Percentiles rank a stretch among this genome's conserved stretches.
phyloP scores from a whole-genome alignment of 1,140 invertebrate species.

The Mizuhopecten yessoensis region DNA sequence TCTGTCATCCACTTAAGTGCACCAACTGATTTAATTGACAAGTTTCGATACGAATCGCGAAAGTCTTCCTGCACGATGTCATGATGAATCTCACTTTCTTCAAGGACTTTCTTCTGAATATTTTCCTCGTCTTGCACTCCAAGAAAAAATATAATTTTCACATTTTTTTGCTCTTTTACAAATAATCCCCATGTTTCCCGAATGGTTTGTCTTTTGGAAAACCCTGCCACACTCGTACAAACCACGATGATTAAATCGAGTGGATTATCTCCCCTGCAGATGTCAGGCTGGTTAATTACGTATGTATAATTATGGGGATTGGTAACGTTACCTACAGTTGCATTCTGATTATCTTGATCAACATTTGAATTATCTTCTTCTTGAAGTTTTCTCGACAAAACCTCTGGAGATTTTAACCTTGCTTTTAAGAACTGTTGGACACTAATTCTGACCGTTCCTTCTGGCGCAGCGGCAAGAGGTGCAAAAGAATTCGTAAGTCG shows the following conservation, averaged over 20 bases:
- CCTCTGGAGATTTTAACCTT: background rate
- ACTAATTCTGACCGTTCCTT: background rate
- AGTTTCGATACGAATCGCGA: constrained; percentile 91
- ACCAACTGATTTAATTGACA: constrained; percentile 94
- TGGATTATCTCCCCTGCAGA: background rate
- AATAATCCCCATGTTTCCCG: constrained; percentile 79
- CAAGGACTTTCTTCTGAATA: constrained; percentile 61
- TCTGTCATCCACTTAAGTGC: constrained; percentile 90
- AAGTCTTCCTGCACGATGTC: constrained; percentile 93
- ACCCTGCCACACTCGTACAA: constrained; percentile 61
- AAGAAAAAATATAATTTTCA: constrained; percentile 87
- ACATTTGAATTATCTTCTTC: background rate
- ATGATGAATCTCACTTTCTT: constrained; percentile 86
- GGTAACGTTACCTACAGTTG: background rate
- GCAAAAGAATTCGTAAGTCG: background rate
- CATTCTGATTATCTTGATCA: background rate
- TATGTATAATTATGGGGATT: background rate
- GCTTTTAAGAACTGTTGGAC: constrained; percentile 3
- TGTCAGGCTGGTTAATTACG: background rate
- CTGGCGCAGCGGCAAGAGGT: background rate
- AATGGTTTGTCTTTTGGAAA: constrained; percentile 68
- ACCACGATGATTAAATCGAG: constrained; percentile 68
- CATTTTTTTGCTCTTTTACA: constrained; percentile 42
- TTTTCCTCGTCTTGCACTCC: constrained; percentile 86
- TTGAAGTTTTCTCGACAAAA: constrained; percentile 10